These are phyloP conservation scores for Alfaro cultratus DNA, from an alignment of 2,797 vertebrate genomes.

Conservation along the genomic window DNA sequence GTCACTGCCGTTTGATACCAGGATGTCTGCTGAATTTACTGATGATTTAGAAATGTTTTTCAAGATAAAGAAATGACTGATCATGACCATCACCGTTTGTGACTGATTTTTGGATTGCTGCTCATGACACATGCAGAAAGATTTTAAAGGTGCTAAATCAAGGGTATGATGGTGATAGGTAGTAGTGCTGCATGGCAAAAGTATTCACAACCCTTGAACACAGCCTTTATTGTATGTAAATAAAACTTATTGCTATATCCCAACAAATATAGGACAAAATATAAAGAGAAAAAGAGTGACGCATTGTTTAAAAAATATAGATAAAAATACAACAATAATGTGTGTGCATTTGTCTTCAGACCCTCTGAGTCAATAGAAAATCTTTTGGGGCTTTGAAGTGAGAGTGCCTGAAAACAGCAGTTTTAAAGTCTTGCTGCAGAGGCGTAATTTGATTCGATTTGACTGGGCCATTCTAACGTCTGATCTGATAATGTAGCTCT, in stretches of 20 bases:
- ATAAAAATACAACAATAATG: not conserved
- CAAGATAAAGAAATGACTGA: not conserved
- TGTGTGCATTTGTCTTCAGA: not conserved
- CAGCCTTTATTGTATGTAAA: not conserved
- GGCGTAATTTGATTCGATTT: not conserved
- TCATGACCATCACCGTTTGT: no score
- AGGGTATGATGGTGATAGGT: not conserved
- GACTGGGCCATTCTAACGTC: not conserved
- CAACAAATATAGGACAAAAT: not conserved
- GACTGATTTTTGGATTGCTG: not conserved
- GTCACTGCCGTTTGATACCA: not conserved
- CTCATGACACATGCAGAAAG: not conserved
- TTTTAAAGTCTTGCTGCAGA: not conserved
- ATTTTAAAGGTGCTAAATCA: not conserved
- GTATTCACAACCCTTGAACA: not conserved
- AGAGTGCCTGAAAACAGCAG: not conserved
- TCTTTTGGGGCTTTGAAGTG: not conserved
- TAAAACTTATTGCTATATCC: not conserved
- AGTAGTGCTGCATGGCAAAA: not conserved
- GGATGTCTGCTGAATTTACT: not conserved
- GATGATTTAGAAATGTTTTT: not conserved
- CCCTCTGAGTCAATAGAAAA: not conserved
- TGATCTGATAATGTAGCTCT: not conserved
- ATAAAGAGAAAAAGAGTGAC: not conserved
- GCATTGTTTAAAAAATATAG: not conserved